These are phyloP conservation scores for Corythornis madagascariensis DNA, from an alignment of 2,113 vertebrate species.

Conservation along the genomic window DNA sequence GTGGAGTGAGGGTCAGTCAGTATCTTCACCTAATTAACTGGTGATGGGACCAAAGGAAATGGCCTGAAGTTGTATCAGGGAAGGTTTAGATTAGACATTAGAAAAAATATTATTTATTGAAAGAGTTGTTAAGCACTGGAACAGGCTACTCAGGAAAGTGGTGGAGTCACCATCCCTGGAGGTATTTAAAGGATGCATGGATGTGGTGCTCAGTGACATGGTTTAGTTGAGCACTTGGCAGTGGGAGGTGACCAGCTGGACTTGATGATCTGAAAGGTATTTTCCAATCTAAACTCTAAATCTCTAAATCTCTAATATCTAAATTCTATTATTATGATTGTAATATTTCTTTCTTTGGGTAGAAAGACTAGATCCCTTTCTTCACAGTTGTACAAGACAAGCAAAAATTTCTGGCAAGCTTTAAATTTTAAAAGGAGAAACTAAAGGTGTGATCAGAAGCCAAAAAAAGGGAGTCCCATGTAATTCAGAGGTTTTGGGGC, in stretches of 20 bases:
- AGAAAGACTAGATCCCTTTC: not conserved
- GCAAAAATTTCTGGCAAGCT: not conserved
- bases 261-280: not conserved
- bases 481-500: not conserved
- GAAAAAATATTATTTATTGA: not conserved
- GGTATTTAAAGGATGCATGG: not conserved
- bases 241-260: not conserved
- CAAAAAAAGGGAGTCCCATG: not conserved
- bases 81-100: not conserved
- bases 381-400: not conserved
- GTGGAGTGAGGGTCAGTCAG: not conserved
- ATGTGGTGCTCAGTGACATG: not conserved
- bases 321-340: not conserved
- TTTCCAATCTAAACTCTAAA: not conserved
- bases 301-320: no score
- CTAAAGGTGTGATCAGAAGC: not conserved
- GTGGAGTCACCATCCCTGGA: not conserved
- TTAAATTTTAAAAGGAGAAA: not conserved
- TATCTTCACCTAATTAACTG: not conserved
- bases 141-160: not conserved
- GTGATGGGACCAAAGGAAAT: not conserved
- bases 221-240: not conserved
- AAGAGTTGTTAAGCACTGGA: not conserved
- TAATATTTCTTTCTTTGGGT: not conserved
- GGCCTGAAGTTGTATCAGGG: not conserved